These are phyloP conservation scores for Eupithecia centaureata DNA, from an alignment of 2,888 invertebrate species.

Conservation along the genomic window DNA sequence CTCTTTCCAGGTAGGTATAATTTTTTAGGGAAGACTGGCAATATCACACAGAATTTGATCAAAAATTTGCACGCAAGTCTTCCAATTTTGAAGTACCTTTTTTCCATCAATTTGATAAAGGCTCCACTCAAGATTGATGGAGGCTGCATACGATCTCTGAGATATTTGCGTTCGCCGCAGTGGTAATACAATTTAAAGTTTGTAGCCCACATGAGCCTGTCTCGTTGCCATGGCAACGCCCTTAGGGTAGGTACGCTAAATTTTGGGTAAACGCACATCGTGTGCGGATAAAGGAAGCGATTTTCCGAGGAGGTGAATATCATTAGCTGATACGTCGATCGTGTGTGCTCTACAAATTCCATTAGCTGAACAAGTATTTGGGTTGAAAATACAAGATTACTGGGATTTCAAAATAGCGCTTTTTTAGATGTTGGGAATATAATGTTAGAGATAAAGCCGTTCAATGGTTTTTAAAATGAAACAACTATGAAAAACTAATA, in stretches of 20 bases:
- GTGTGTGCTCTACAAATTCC: conserved; percentile 56
- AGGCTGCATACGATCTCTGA: conserved; percentile 53
- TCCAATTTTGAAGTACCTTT: conserved; percentile 23
- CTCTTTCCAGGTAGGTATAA: too few species aligned
- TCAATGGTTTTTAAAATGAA: too few species aligned
- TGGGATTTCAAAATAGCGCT: not conserved
- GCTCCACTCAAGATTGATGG: conserved; percentile 43
- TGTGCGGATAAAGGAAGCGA: conserved; percentile 77
- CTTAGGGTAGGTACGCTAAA: conserved; percentile 63
- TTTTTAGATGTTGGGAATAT: not conserved
- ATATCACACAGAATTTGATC: not conserved
- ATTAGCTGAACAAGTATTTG: conserved; percentile 55
- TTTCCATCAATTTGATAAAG: conserved; percentile 41
- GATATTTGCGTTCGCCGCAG: conserved; percentile 69
- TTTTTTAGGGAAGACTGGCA: not conserved
- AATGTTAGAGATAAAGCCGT: too few species aligned
- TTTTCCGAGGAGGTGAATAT: conserved; percentile 81
- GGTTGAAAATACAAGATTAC: conserved; percentile 9
- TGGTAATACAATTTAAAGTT: conserved; percentile 83
- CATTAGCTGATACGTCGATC: conserved; percentile 71
- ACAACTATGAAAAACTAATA: too few species aligned
- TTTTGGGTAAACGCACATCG: conserved; percentile 75
- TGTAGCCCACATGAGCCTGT: conserved; percentile 78
- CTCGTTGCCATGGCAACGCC: conserved; percentile 79
- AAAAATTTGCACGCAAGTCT: conserved; percentile 11